Conservation (phyloP, 2,888 invertebrate genomes). For the Spisula solida region DNA sequence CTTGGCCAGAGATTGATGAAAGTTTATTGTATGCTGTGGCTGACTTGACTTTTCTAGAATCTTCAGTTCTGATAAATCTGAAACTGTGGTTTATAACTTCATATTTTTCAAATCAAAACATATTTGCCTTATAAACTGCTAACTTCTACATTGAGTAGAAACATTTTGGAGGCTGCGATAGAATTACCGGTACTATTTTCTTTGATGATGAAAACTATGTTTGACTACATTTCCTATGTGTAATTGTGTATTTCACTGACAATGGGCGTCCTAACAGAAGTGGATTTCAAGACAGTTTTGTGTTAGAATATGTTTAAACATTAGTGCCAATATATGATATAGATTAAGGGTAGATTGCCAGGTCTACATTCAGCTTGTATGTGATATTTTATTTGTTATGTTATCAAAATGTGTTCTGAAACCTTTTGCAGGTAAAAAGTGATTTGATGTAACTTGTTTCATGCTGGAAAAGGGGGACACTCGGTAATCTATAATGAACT, state of each 20-base stretch:
- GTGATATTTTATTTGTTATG: constrained; percentile 18
- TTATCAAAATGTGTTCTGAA: background rate
- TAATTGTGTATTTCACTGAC: too few species aligned
- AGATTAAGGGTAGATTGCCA: background rate
- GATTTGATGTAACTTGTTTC: background rate
- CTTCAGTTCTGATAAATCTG: too few species aligned
- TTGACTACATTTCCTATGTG: too few species aligned
- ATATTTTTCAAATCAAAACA: too few species aligned
- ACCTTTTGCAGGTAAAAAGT: constrained; percentile 20
- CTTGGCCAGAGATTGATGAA: too few species aligned
- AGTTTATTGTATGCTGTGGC: too few species aligned
- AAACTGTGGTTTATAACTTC: too few species aligned
- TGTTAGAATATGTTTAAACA: background rate
- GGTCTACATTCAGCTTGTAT: background rate
- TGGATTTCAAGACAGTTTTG: constrained; percentile 4
- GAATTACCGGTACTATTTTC: background rate
- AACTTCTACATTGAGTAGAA: too few species aligned
- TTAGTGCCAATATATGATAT: constrained; percentile 1
- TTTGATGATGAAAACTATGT: background rate
- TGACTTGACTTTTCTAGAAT: too few species aligned
- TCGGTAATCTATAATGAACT: background rate
- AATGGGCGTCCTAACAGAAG: background rate
- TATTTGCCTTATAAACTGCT: too few species aligned
- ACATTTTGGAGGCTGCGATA: background rate
- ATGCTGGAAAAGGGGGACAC: background rate